Evolutionary conservation across 2,113 vertebrate species (phyloP), one percentile per base, ranked within the genome.

Genomic region (Percopsis transmontana): DNA sequence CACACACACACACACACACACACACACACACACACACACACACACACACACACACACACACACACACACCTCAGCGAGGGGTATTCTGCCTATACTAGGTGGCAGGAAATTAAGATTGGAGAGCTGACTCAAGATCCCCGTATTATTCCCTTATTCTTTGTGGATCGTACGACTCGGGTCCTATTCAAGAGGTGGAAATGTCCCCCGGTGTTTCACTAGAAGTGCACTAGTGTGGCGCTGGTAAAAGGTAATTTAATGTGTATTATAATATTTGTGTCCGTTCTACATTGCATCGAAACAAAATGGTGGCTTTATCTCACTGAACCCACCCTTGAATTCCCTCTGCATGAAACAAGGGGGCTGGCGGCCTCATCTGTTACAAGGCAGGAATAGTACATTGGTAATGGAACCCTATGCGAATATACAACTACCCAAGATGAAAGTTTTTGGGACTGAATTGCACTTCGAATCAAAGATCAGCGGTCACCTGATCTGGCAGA

Each of bases 381-480:
- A 14, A 1, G 38, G 33, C 56, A 12, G 14, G 16, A 62, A 11
- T 15, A 21, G 33, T 12, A 21, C 61, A 52, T 47, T 62, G 2
- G 44, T 23, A 23, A 18, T 38, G 11, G 6, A 39, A 15, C 47
- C 41, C 21, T 11, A 70, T 42, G 33, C 45, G 64, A 33, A 33
- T 33, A 15, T 41, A 67, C 58, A 58, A 64, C 65, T 16, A 24
- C 45, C 80, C 80, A 83, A 68, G 63, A 47, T 15, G 68, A 54
- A 61, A 38, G 42, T 8, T 15, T 82, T 77, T 77, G 77, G 73
- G 52, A 13, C 80, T n/a, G 41, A 75, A 75, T 84, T 84, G 81
- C 85, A 75, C 86, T 85, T 84, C 70, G 8, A 21, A 62, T 73
- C 76, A 33, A 74, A 66, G 85, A 54, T 77, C 11, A 1, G 15